Evolutionary conservation across 2,113 vertebrate species (phyloP).

Genomic region (Toxotes jaculatrix): DNA sequence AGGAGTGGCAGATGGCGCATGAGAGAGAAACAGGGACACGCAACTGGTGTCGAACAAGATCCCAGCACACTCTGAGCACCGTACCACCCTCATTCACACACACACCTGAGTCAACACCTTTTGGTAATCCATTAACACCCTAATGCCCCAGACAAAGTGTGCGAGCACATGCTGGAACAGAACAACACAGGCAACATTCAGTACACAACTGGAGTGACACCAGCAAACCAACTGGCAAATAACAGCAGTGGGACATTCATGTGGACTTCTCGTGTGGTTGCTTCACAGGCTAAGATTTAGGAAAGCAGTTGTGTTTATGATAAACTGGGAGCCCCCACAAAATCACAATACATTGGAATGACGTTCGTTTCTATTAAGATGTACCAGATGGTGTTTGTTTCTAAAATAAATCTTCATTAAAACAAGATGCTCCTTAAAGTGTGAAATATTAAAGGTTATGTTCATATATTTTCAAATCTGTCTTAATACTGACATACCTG

Average conservation of each 20-base stretch:
- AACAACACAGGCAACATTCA: conserved; percentile 10
- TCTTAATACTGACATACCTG: not conserved
- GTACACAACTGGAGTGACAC: conserved; percentile 28
- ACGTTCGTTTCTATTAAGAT: not conserved
- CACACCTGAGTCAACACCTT: conserved; percentile 89
- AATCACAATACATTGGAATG: not conserved
- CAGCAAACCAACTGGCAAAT: conserved; percentile 23
- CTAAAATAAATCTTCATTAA: not conserved
- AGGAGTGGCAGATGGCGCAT: conserved; percentile 35
- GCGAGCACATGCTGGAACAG: conserved; percentile 55
- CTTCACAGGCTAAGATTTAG: not conserved
- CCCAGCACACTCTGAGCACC: conserved; percentile 64
- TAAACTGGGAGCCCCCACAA: not conserved
- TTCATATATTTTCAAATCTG: not conserved
- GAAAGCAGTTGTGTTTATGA: not conserved
- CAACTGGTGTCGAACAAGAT: conserved; percentile 52
- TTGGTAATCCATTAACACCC: conserved; percentile 86
- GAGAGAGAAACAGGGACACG: conserved; percentile 39
- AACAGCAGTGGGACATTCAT: conserved; percentile 61
- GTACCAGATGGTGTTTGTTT: not conserved
- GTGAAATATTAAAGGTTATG: not conserved
- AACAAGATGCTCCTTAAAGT: not conserved
- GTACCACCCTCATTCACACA: conserved; percentile 63
- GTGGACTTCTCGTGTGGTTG: not conserved
- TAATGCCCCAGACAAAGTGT: conserved; percentile 82